Conservation (phyloP, 2,113 vertebrate genomes). For the Psammodynastes pulverulentus region DNA sequence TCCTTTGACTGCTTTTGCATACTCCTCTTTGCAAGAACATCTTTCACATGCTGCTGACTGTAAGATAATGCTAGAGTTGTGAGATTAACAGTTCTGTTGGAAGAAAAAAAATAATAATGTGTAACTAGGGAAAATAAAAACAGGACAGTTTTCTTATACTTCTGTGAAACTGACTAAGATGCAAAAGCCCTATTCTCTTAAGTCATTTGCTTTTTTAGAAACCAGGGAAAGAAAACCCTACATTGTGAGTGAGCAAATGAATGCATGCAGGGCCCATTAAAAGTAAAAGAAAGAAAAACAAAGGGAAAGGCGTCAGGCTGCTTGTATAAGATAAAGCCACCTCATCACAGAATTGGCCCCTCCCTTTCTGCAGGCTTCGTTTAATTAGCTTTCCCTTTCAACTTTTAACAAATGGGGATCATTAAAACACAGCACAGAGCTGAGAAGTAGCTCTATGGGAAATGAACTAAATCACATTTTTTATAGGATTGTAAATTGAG, state of each 20-base stretch:
- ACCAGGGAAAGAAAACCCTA: neutral
- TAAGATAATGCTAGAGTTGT: neutral
- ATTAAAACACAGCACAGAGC: neutral
- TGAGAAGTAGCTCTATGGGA: neutral
- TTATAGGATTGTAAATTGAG: neutral
- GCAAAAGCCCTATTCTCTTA: neutral
- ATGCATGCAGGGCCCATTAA: neutral
- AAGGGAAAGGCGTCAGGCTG: neutral
- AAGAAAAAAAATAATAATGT: neutral
- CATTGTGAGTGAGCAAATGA: neutral
- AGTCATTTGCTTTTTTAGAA: neutral
- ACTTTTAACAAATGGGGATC: neutral
- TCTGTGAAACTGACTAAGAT: neutral
- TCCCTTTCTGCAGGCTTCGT: neutral
- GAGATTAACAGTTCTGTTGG: neutral
- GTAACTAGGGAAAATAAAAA: neutral
- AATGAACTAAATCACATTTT: neutral
- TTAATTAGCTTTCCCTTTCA: neutral
- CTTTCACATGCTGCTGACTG: neutral
- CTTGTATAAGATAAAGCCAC: neutral
- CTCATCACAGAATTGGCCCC: neutral
- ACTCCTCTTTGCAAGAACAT: neutral
- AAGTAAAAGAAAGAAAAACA: neutral
- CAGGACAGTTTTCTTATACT: neutral
- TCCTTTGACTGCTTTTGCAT: neutral